phyloP scores from a whole-genome alignment of 2,888 invertebrate species.

The Drosophila meridionalis region DNA sequence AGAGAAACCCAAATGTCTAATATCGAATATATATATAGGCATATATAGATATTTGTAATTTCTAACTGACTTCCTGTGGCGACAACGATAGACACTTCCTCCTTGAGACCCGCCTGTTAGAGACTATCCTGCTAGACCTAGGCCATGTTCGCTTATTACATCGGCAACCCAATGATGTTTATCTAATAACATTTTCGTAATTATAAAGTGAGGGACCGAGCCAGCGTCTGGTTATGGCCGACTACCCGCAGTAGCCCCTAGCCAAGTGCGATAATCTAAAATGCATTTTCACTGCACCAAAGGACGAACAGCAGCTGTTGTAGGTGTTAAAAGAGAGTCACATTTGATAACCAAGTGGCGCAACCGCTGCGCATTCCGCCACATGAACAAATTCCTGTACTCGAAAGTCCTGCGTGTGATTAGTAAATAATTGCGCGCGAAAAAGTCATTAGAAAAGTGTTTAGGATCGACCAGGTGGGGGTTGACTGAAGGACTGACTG shows the following conservation, averaged over 20 bases:
- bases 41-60: constrained; percentile 15
- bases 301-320: constrained; percentile 61
- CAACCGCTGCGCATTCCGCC: constrained; percentile 63
- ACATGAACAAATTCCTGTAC: constrained; percentile 14
- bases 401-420: constrained; percentile 63
- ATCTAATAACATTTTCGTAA: constrained; percentile 72
- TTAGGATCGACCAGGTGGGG: constrained; percentile 34
- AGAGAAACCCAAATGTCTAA: constrained; percentile 38
- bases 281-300: constrained; percentile 63
- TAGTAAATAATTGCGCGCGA: constrained; percentile 75
- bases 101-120: not conserved
- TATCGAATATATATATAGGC: constrained; percentile 10
- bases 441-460: constrained; percentile 75
- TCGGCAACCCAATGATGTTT: constrained; percentile 61
- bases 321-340: constrained; percentile 69
- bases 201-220: constrained; percentile 64
- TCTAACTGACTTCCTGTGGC: constrained; percentile 69
- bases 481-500: constrained; percentile 9
- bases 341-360: constrained; percentile 73
- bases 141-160: constrained; percentile 7
- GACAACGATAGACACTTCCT: constrained; percentile 60
- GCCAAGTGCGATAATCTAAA: constrained; percentile 76
- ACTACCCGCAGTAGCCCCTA: constrained; percentile 55
- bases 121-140: constrained; percentile 64
- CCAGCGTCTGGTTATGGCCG: constrained; percentile 64